Base-by-base conservation (phyloP, 2,888 invertebrate genomes). In the Anthophora plumipes region DNA sequence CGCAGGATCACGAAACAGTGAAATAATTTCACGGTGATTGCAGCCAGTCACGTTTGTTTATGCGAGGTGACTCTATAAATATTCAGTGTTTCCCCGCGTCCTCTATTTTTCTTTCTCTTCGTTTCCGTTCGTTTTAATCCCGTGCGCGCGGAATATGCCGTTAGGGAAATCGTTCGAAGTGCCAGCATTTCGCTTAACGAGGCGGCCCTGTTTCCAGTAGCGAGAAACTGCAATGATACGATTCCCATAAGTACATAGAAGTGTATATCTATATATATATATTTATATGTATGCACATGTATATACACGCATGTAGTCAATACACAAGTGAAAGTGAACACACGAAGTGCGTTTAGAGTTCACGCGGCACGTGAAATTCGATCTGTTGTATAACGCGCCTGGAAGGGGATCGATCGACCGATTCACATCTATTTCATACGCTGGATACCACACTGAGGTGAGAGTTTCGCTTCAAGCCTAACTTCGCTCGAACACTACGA, bases 241-340 rank as follows among this genome's bases (percentile, higher is more conserved):
- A 9, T 17, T 22, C n/a, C 43, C 52, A 25, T 37, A 67, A 59
- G 70, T 8, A 20, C 7, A 14, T 50, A 61, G 52, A 31, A 60
- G 67, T 14, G 4, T 31, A n/a, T n/a, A n/a, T n/a, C n/a, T 31
- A 31, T 31, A 31, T 31, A 31, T 31, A 4, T 31, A 31, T 31
- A 31, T 31, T 1, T 31, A 31, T 31, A 31, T 31, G 31, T 31
- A 31, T 31, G 1, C 31, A 4, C 4, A 31, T 31, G 4, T 31
- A 31, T n/a, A n/a, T n/a, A n/a, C n/a, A n/a, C 31, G 31, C 4
- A 31, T 31, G 4, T 31, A 31, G 14, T 12, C 55, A 37, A 11
- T 6, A 8, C 50, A 8, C 43, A 59, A 68, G 86, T 88, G 89
- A 89, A 88, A 89, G 89, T 88, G 85, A 85, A 41, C 85, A 81